These are phyloP conservation scores for Halictus quadricinctus DNA, from an alignment of 2,888 invertebrate genomes.

Conservation along the genomic window DNA sequence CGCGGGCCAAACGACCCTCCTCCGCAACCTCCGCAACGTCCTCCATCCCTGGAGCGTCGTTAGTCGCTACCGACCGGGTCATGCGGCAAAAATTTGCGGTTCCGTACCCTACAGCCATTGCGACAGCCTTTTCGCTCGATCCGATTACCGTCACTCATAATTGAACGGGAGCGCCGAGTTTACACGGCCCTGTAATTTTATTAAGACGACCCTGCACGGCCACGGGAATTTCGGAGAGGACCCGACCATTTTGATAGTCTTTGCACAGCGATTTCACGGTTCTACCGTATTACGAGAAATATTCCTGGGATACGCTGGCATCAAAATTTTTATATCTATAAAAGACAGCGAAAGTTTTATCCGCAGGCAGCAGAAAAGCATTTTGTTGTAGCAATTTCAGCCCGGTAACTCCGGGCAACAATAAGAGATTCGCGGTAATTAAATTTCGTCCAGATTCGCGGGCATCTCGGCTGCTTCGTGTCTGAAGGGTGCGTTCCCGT, in stretches of 20 bases:
- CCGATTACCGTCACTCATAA: neutral
- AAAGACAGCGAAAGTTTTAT: neutral
- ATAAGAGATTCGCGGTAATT: neutral
- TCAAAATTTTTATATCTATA: no score
- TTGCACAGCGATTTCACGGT: neutral
- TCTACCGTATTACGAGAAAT: no score
- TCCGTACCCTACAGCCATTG: neutral
- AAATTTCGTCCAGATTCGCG: neutral
- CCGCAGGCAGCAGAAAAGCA: neutral
- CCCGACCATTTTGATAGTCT: neutral
- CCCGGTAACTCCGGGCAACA: neutral
- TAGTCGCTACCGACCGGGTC: constrained; percentile 45
- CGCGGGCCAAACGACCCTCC: constrained; percentile 29
- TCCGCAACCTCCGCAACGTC: constrained; percentile 12
- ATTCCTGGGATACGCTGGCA: no score
- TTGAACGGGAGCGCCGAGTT: neutral
- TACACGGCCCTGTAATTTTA: neutral
- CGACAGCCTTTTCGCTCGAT: constrained; percentile 4
- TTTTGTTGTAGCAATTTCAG: neutral
- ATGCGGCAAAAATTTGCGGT: constrained; percentile 53
- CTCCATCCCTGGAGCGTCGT: constrained; percentile 37
- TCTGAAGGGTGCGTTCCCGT: constrained; percentile 10
- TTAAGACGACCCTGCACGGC: neutral
- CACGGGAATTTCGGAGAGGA: neutral
- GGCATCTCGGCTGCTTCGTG: neutral